Conservation (phyloP, 92 coral and sea anemone species). For the Micromussa lordhowensis region DNA sequence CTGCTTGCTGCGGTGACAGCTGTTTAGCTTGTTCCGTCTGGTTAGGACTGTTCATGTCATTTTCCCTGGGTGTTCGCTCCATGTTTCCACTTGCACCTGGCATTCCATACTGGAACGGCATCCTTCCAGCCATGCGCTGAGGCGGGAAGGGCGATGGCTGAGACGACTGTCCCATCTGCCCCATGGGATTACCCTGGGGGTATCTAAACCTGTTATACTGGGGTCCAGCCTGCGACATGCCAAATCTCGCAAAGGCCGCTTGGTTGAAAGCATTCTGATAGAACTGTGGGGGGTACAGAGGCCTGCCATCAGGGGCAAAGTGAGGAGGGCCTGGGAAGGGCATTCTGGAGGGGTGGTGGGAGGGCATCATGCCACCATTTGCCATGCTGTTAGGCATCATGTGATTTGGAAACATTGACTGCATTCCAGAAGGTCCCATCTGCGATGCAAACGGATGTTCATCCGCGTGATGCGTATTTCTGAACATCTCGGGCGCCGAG, state of each 20-base stretch:
- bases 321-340: constrained; percentile 74
- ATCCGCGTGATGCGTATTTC: not conserved
- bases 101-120: constrained; percentile 74
- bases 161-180: constrained; percentile 56
- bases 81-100: constrained; percentile 45
- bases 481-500: constrained; percentile 12
- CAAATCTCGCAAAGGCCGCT: constrained; percentile 74
- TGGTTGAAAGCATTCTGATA: constrained; percentile 83
- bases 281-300: constrained; percentile 89
- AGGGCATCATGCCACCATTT: constrained; percentile 74
- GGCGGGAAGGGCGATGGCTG: constrained; percentile 55
- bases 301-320: constrained; percentile 86
- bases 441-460: constrained; percentile 21
- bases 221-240: constrained; percentile 70
- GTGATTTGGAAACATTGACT: constrained; percentile 55
- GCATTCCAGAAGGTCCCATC: constrained; percentile 48
- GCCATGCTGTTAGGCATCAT: constrained; percentile 73
- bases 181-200: constrained; percentile 68
- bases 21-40: constrained; percentile 55
- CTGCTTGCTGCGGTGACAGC: constrained; percentile 62
- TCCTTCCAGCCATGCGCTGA: constrained; percentile 70
- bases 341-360: constrained; percentile 71
- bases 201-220: constrained; percentile 74
- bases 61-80: constrained; percentile 44
- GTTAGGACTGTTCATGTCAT: constrained; percentile 35